Percentiles rank a stretch among this genome's conserved stretches.
phyloP scores from a whole-genome alignment of 2,888 invertebrate genomes.

The Boloria selene region DNA sequence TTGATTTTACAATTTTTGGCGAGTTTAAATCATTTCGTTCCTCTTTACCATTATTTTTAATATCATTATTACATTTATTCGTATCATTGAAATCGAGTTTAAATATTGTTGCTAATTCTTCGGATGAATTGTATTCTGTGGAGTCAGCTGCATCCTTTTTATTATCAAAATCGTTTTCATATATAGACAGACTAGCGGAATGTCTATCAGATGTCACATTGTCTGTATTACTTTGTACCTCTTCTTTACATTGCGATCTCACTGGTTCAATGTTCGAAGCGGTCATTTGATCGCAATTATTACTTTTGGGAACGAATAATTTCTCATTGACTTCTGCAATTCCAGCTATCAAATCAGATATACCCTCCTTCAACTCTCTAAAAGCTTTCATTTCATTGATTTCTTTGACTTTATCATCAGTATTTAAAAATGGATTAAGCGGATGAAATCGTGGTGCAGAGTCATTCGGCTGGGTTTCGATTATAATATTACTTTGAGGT shows the following conservation, averaged over 20 bases:
- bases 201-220: constrained; percentile 58
- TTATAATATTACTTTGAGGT: constrained; percentile 51
- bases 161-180: constrained; percentile 71
- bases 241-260: constrained; percentile 64
- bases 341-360: constrained; percentile 77
- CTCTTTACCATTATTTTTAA: constrained; percentile 50
- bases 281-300: constrained; percentile 45
- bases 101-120: constrained; percentile 85
- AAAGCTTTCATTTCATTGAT: constrained; percentile 76
- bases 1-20: constrained; percentile 72
- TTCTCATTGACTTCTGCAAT: constrained; percentile 78
- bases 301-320: constrained; percentile 60
- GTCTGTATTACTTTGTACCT: constrained; percentile 52
- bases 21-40: constrained; percentile 70
- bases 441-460: constrained; percentile 55
- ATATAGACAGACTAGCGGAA: constrained; percentile 71
- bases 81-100: constrained; percentile 65
- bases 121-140: constrained; percentile 85
- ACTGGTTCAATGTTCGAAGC: constrained; percentile 45
- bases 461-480: constrained; percentile 43
- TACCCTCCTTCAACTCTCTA: constrained; percentile 77
- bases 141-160: constrained; percentile 70
- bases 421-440: constrained; percentile 68
- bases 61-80: constrained; percentile 47
- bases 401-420: constrained; percentile 67